Percentiles rank a stretch among this genome's conserved stretches.
Evolutionary conservation across 2,888 invertebrate species (phyloP).

Genomic region (Drosophila multiciliata): DNA sequence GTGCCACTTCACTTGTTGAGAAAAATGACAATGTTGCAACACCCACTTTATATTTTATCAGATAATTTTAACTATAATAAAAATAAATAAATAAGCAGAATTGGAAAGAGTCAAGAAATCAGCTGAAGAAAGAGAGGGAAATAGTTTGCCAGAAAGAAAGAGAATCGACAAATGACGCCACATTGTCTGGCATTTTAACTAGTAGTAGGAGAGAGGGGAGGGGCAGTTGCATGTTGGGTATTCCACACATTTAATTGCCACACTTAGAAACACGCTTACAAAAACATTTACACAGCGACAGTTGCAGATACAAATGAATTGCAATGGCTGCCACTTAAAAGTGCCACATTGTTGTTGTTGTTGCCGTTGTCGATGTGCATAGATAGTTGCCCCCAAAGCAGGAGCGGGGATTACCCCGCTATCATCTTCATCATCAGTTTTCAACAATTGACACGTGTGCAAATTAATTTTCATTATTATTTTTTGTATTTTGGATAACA

Average conservation of each 20-base stretch:
- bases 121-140: neutral
- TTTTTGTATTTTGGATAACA: neutral
- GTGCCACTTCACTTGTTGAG: neutral
- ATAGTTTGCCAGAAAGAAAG: neutral
- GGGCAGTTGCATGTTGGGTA: neutral
- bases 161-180: constrained; percentile 56
- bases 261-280: constrained; percentile 33
- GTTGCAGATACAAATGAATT: constrained; percentile 14
- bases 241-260: constrained; percentile 52
- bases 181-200: constrained; percentile 56
- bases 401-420: neutral
- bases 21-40: constrained; percentile 7
- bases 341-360: constrained; percentile 26
- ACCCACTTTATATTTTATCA: neutral
- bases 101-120: constrained; percentile 47
- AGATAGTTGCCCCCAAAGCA: neutral
- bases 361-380: neutral
- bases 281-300: neutral
- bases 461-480: neutral
- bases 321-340: constrained; percentile 65
- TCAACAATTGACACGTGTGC: constrained; percentile 49
- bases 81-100: constrained; percentile 19
- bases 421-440: constrained; percentile 15
- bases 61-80: constrained; percentile 40
- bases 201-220: constrained; percentile 2